These are phyloP conservation scores for Centrocercus urophasianus DNA, from an alignment of 2,113 vertebrate species.

Conservation along the genomic window DNA sequence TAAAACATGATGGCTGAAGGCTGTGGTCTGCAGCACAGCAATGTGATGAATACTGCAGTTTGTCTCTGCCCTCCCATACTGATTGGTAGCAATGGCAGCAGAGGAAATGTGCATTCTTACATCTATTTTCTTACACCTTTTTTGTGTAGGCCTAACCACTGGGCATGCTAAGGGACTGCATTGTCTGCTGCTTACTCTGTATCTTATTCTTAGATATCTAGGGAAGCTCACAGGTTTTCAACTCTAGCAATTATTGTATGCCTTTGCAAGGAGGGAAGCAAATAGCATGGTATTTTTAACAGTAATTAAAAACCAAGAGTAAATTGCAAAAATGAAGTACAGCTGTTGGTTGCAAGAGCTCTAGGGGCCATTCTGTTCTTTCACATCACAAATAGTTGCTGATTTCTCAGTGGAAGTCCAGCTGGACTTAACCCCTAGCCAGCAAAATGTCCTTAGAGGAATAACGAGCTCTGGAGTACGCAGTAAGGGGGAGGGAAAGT, in stretches of 20 bases:
- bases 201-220: neutral
- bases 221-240: neutral
- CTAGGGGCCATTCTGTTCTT: neutral
- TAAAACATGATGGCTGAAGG: neutral
- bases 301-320: neutral
- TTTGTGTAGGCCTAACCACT: neutral
- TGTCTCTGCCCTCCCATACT: neutral
- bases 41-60: neutral
- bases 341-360: neutral
- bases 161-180: neutral
- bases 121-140: fast-evolving
- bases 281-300: neutral
- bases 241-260: neutral
- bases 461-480: neutral
- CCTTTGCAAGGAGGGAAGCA: neutral
- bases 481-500: neutral
- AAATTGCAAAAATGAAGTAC: neutral
- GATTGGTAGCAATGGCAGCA: neutral
- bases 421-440: neutral
- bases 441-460: neutral
- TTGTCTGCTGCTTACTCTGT: neutral
- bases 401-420: neutral
- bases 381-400: neutral
- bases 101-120: neutral
- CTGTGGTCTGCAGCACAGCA: neutral